phyloP scores from a whole-genome alignment of 2,888 invertebrate species.

The Xiphydria camelus region DNA sequence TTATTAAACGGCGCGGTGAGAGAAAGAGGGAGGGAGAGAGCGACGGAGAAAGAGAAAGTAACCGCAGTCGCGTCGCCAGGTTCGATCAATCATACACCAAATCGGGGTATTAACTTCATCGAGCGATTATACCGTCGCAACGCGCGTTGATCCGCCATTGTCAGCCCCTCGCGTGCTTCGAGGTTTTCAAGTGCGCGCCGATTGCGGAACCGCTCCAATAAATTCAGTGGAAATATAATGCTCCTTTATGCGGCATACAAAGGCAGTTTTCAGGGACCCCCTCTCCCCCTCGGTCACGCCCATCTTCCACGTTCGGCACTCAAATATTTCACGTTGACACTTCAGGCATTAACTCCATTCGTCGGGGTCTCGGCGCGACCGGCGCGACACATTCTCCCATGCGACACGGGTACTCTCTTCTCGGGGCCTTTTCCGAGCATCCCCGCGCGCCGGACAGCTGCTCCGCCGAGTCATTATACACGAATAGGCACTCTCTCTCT shows the following conservation, averaged over 20 bases:
- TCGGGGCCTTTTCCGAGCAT: not conserved
- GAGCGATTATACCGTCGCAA: not conserved
- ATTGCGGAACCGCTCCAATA: slow-evolving; percentile 28
- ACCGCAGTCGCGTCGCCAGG: not conserved
- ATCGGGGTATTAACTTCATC: not conserved
- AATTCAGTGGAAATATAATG: slow-evolving; percentile 30
- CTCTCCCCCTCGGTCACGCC: slow-evolving; percentile 36
- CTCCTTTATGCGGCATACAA: slow-evolving; percentile 27
- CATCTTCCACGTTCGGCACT: slow-evolving; percentile 32
- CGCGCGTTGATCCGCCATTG: slow-evolving; percentile 2
- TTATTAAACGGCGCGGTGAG: no score
- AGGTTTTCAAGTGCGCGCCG: slow-evolving; percentile 13
- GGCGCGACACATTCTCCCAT: not conserved
- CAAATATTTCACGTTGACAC: slow-evolving; percentile 51
- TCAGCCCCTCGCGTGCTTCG: not conserved
- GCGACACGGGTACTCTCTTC: not conserved
- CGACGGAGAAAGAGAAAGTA: no score
- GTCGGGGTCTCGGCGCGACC: slow-evolving; percentile 31
- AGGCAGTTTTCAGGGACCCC: slow-evolving; percentile 13
- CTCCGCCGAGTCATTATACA: slow-evolving; percentile 2
- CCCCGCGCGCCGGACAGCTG: not conserved
- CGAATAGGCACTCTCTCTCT: slow-evolving; percentile 15
- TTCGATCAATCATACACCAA: not conserved
- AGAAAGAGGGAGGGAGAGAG: no score
- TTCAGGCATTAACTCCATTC: slow-evolving; percentile 50